phyloP scores from a whole-genome alignment of 2,113 vertebrate species.

The Engystomops pustulosus region DNA sequence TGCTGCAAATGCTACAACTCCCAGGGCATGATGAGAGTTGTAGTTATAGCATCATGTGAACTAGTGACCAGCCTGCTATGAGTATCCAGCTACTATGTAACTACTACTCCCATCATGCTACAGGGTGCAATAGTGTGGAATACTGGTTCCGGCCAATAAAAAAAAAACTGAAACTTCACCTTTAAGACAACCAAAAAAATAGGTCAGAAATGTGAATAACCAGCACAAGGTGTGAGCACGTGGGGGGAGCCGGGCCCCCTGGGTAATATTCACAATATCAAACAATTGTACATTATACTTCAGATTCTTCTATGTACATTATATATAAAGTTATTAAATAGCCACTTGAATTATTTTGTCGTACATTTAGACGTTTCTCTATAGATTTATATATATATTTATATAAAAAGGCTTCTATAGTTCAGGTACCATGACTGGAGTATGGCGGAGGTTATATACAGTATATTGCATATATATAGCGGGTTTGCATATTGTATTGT shows the following conservation, averaged over 20 bases:
- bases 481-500: not conserved
- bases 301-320: slow-evolving; percentile 55
- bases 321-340: slow-evolving; percentile 58
- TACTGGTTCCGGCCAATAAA: not conserved
- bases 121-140: not conserved
- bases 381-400: slow-evolving; percentile 23
- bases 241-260: not conserved
- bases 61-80: not conserved
- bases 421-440: slow-evolving; percentile 18
- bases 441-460: not conserved
- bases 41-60: too few relatives aligned
- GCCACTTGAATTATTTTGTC: slow-evolving; percentile 59
- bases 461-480: too few relatives aligned
- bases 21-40: not conserved
- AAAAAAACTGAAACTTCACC: not conserved
- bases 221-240: not conserved
- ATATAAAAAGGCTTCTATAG: slow-evolving; percentile 31
- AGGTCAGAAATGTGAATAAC: not conserved
- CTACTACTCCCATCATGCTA: not conserved
- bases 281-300: slow-evolving; percentile 58
- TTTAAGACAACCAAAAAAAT: not conserved
- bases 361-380: slow-evolving; percentile 24
- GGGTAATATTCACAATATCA: slow-evolving; percentile 61
- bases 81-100: not conserved
- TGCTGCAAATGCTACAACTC: not conserved